These are phyloP conservation scores for Dryas iulia DNA, from an alignment of 1,140 invertebrate species.

Conservation along the genomic window DNA sequence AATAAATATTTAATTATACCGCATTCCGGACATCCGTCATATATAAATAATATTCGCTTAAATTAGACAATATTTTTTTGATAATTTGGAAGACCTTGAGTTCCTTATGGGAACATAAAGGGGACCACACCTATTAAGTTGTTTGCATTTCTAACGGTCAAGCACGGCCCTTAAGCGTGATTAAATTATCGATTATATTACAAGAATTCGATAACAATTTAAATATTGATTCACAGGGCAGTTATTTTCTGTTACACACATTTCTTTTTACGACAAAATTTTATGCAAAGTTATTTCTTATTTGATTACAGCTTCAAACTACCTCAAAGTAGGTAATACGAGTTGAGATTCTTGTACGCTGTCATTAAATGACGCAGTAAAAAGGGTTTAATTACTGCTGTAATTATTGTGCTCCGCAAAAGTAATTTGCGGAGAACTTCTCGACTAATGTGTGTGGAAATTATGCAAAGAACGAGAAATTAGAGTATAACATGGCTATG, in stretches of 20 bases:
- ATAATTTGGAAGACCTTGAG: conserved; percentile 47
- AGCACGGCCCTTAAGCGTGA: conserved; percentile 53
- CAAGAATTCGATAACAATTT: conserved; percentile 47
- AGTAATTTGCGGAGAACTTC: conserved; percentile 57
- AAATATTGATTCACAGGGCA: conserved; percentile 57
- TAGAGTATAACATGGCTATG: neutral
- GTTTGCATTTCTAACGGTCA: conserved; percentile 58
- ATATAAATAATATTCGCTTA: conserved; percentile 29
- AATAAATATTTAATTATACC: conserved; percentile 13
- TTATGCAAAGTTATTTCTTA: neutral
- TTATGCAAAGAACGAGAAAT: conserved; percentile 61
- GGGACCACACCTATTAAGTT: conserved; percentile 48
- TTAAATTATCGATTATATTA: conserved; percentile 61
- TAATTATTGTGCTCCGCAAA: conserved; percentile 56
- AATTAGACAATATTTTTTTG: conserved; percentile 29
- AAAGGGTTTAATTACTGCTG: conserved; percentile 55
- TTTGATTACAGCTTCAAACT: neutral
- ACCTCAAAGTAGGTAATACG: neutral
- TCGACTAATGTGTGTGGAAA: conserved; percentile 68
- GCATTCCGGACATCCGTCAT: conserved; percentile 45
- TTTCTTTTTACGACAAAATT: conserved; percentile 39
- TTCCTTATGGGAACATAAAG: conserved; percentile 41
- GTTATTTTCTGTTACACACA: conserved; percentile 51
- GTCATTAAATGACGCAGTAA: conserved; percentile 50
- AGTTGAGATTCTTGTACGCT: neutral